Conservation (phyloP, 2,797 vertebrate genomes). For the Urosaurus nigricauda region DNA sequence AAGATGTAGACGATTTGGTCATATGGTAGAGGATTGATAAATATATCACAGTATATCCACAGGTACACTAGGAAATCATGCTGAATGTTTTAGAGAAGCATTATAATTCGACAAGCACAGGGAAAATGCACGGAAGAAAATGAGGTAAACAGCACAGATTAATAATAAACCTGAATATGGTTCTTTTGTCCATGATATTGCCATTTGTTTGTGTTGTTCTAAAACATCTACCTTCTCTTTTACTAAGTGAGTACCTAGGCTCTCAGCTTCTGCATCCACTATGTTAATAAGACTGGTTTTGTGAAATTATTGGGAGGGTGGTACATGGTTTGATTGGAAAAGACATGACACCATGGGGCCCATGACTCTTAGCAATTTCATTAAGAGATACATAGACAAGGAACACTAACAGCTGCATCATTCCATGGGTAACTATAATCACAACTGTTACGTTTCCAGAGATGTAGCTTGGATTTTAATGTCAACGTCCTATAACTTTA, state of each 20-base stretch:
- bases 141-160: neutral
- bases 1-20: constrained; percentile 9
- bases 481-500: neutral
- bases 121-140: neutral
- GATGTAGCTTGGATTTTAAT: neutral
- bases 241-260: neutral
- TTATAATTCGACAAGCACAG: neutral
- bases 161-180: neutral
- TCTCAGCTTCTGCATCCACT: neutral
- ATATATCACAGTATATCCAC: constrained; percentile 15
- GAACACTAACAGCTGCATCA: neutral
- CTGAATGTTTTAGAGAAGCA: constrained; percentile 24
- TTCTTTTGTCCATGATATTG: neutral
- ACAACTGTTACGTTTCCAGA: neutral
- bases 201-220: neutral
- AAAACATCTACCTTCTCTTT: neutral
- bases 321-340: neutral
- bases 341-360: neutral
- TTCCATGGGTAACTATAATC: neutral
- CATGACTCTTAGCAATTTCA: neutral
- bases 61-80: constrained; percentile 35
- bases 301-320: neutral
- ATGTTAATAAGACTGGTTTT: constrained; percentile 3
- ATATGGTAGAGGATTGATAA: constrained; percentile 48
- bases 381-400: neutral